These are phyloP conservation scores for Phacellophora camtschatica DNA, from an alignment of 30 jellyfish, hydroid and myxozoan genomes.

Conservation along the genomic window DNA sequence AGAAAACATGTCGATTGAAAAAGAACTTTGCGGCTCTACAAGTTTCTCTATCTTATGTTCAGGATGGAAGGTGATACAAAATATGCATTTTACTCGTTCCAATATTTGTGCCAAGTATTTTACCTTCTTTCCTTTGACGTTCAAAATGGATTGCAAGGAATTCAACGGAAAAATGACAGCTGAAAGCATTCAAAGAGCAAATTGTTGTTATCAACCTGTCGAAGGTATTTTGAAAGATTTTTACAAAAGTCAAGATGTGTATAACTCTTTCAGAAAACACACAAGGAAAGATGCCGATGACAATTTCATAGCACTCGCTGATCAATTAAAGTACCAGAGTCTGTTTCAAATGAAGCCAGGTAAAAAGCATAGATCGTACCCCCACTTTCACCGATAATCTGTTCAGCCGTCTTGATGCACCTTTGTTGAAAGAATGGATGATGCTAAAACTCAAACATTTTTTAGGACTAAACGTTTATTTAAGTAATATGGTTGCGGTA, in stretches of 20 bases:
- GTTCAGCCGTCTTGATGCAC: conserved; percentile 17
- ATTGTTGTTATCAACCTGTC: neutral
- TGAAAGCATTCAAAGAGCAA: neutral
- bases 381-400: conserved; percentile 1
- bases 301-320: neutral
- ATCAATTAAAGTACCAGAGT: neutral
- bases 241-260: neutral
- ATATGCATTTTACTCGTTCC: neutral
- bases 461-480: neutral
- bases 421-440: neutral
- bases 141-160: neutral
- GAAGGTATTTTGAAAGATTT: neutral
- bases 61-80: neutral
- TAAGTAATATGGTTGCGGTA: too few species aligned
- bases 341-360: conserved; percentile 1
- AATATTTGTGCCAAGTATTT: neutral
- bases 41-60: neutral
- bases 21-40: neutral
- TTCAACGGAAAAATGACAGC: neutral
- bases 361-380: neutral
- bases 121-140: neutral
- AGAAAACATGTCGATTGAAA: conserved; percentile 14
- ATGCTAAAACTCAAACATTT: neutral
- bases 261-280: neutral
- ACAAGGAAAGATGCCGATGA: neutral